Evolutionary conservation across 2,113 vertebrate species (phyloP).

Genomic region (Lethenteron camtschaticum): DNA sequence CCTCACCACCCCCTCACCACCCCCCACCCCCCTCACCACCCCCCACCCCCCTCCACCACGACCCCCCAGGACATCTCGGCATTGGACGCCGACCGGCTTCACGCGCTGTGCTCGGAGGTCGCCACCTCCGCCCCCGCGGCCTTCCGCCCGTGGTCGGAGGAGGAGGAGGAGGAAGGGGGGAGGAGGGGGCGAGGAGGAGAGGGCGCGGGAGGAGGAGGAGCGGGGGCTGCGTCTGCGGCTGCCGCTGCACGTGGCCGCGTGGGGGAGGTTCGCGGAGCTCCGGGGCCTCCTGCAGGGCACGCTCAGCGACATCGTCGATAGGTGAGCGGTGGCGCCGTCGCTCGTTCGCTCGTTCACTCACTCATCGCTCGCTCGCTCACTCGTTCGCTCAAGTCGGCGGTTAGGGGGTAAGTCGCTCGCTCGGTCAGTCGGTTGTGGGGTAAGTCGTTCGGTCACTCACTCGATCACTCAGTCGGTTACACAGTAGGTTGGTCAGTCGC

Average conservation of each 20-base stretch:
- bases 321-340: conserved; percentile 20
- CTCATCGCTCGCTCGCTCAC: not conserved
- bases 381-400: not conserved
- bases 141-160: conserved; percentile 55
- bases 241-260: conserved; percentile 53
- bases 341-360: not conserved
- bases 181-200: no score
- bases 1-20: no score
- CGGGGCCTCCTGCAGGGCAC: conserved; percentile 58
- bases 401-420: not conserved
- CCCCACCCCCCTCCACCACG: not conserved
- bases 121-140: conserved; percentile 63
- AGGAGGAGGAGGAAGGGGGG: conserved; percentile 23
- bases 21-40: no score
- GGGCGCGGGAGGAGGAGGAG: conserved; percentile 28
- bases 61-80: conserved; percentile 63
- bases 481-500: no score
- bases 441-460: no score
- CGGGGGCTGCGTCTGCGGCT: conserved; percentile 11
- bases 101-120: conserved; percentile 50
- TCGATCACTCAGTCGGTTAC: no score
- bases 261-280: conserved; percentile 65
- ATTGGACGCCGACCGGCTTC: conserved; percentile 55
- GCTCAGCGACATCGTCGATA: conserved; percentile 73
- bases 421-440: no score